Evolutionary conservation across 2,113 vertebrate species (phyloP).

Genomic region (Sphyrna mokarran): DNA sequence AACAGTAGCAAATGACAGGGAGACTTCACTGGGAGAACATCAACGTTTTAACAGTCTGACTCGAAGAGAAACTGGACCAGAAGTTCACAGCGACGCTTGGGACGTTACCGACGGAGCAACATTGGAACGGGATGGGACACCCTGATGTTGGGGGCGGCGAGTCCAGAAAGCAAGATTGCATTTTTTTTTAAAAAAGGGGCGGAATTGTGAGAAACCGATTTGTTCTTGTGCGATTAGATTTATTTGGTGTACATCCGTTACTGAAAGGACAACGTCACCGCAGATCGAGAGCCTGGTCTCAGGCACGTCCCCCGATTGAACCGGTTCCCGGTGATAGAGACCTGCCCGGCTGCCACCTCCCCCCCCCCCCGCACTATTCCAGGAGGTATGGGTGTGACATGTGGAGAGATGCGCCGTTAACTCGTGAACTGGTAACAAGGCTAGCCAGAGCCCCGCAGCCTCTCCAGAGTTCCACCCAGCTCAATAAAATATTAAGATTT

Average conservation of each 20-base stretch:
- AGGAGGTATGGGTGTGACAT: background rate
- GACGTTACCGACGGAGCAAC: background rate
- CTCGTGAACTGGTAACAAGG: background rate
- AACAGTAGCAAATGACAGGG: no score
- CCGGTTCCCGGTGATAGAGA: background rate
- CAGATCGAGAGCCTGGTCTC: background rate
- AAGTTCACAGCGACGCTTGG: background rate
- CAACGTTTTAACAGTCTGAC: background rate
- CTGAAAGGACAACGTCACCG: background rate
- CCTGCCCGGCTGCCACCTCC: background rate
- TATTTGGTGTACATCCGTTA: background rate
- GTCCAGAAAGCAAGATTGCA: background rate
- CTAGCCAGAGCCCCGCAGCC: background rate
- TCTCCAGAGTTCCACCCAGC: no score
- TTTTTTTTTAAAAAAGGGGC: no score
- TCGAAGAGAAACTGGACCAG: background rate
- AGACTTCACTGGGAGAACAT: background rate
- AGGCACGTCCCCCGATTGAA: constrained; percentile 30
- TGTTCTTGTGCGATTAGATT: background rate
- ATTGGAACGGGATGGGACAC: background rate
- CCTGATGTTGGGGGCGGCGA: background rate
- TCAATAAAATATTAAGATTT: background rate
- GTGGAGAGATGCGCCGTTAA: background rate
- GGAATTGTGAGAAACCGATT: background rate
- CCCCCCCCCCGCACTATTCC: background rate